Evolutionary conservation across 2,888 invertebrate genomes (phyloP).

Genomic region (Caenorhabditis sp.): DNA sequence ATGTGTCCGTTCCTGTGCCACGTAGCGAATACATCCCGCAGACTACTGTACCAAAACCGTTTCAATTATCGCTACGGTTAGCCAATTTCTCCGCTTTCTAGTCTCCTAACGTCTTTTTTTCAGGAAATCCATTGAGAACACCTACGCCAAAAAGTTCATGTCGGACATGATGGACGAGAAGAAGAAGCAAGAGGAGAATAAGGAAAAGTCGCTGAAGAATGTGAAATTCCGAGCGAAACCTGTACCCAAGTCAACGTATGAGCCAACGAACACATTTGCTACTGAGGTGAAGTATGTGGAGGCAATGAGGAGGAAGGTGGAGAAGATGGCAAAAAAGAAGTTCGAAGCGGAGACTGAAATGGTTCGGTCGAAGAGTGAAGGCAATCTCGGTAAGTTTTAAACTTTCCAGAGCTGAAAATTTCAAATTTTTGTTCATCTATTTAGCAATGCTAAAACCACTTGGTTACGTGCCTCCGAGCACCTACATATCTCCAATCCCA

Average conservation of each 20-base stretch:
- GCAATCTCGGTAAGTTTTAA: constrained; percentile 38
- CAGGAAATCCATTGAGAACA: constrained; percentile 55
- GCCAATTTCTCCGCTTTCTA: too few species aligned
- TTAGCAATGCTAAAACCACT: constrained; percentile 41
- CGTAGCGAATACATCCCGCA: constrained; percentile 12
- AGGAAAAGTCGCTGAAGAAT: constrained; percentile 10
- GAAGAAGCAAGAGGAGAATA: constrained; percentile 24
- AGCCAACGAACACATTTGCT: constrained; percentile 61
- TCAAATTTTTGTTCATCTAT: too few species aligned
- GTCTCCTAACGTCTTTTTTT: too few species aligned
- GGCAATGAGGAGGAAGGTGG: constrained; percentile 60
- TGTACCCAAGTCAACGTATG: constrained; percentile 66
- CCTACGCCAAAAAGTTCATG: constrained; percentile 62
- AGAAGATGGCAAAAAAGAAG: constrained; percentile 38
- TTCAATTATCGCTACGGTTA: constrained; percentile 45
- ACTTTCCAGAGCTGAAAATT: too few species aligned
- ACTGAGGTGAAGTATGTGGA: constrained; percentile 62
- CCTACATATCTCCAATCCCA: constrained; percentile 65
- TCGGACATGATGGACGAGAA: constrained; percentile 46
- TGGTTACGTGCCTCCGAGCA: constrained; percentile 59
- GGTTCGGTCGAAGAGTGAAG: constrained; percentile 59
- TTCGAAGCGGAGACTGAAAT: constrained; percentile 55
- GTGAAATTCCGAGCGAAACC: constrained; percentile 66
- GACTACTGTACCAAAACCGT: constrained; percentile 51
- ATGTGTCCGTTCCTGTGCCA: constrained; percentile 12